Percentiles rank a stretch among this genome's conserved stretches.
Conservation (phyloP, 1,140 invertebrate species). For the Trachymyrmex septentrionalis region DNA sequence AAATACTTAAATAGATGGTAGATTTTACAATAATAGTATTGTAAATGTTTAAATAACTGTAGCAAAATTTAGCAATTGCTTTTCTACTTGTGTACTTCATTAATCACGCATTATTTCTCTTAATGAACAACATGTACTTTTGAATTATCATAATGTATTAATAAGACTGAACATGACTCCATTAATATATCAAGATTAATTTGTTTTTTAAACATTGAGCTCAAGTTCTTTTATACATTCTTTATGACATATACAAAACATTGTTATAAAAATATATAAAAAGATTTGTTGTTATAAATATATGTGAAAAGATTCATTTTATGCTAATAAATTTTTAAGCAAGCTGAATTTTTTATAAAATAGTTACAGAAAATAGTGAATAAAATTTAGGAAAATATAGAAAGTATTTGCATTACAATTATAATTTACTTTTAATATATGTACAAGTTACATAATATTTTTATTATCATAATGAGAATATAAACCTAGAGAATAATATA, state of each 20-base stretch:
- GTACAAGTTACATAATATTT: no score
- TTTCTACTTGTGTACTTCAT: neutral
- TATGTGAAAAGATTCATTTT: conserved; percentile 12
- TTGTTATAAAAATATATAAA: conserved; percentile 3
- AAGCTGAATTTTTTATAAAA: no score
- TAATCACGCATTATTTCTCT: neutral
- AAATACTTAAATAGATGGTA: neutral
- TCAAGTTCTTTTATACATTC: neutral
- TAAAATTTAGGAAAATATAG: no score
- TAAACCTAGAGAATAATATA: no score
- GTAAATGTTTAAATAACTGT: neutral
- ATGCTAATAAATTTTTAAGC: conserved; percentile 11
- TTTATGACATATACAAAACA: conserved; percentile 4
- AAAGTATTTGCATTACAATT: no score
- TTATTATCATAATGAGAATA: no score
- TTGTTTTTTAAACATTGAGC: neutral
- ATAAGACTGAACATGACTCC: neutral
- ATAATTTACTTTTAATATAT: no score
- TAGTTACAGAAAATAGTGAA: no score
- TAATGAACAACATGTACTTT: neutral
- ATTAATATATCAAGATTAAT: neutral
- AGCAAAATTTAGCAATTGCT: neutral
- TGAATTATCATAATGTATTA: conserved; percentile 9
- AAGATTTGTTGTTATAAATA: no score
- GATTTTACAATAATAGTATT: neutral